Percentiles rank a stretch among this genome's conserved stretches.
These are phyloP conservation scores for Falco columbarius DNA, from an alignment of 2,797 vertebrate genomes.

Conservation along the genomic window DNA sequence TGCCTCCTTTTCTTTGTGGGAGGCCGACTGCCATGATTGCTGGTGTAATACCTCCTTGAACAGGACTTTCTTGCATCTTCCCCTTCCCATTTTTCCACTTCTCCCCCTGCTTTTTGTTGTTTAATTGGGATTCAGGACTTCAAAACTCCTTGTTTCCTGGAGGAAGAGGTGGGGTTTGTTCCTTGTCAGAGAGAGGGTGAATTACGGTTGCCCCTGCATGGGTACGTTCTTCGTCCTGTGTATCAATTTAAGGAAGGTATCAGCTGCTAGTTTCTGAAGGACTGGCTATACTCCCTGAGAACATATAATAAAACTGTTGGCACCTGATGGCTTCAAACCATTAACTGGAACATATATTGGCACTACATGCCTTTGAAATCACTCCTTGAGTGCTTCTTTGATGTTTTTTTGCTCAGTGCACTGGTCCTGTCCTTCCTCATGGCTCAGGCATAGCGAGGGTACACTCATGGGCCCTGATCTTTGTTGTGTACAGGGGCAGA, in stretches of 20 bases:
- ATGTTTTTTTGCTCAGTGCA: fast-evolving
- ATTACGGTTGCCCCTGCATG: fast-evolving
- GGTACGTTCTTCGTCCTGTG: background rate
- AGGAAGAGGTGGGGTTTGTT: background rate
- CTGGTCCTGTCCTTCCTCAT: background rate
- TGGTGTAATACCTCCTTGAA: background rate
- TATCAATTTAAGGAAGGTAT: background rate
- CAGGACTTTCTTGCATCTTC: background rate
- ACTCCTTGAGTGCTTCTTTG: background rate
- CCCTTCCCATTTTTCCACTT: background rate
- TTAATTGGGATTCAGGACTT: background rate
- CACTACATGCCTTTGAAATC: background rate
- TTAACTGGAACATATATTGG: background rate
- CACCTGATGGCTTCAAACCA: background rate
- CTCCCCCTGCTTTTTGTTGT: background rate
- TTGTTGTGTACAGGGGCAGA: background rate
- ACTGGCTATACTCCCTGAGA: background rate
- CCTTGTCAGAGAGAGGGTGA: background rate
- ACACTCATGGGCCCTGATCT: background rate
- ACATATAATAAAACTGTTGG: background rate
- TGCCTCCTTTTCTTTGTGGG: background rate
- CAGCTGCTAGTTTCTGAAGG: background rate
- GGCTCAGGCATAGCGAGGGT: background rate
- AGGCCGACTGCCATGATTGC: background rate
- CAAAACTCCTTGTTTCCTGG: background rate